Conservation (phyloP, 1,140 invertebrate species). For the Metopolophium dirhodum region DNA sequence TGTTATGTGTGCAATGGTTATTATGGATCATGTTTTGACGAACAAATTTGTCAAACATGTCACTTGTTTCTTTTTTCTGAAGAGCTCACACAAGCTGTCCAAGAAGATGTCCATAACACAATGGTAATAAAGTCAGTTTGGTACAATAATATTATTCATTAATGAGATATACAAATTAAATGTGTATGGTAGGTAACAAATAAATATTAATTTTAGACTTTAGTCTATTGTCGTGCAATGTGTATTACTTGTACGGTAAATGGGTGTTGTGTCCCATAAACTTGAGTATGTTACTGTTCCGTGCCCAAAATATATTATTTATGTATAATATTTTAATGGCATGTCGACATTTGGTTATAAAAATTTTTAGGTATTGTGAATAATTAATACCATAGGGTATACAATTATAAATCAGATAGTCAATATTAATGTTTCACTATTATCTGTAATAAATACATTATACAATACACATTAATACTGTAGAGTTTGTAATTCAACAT, state of each 20-base stretch:
- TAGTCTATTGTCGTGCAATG: background rate
- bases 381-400: background rate
- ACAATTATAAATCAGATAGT: no score
- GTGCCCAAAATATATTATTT: background rate
- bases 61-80: slow-evolving; percentile 54
- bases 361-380: background rate
- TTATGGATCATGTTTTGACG: slow-evolving; percentile 48
- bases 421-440: no score
- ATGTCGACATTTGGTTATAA: background rate
- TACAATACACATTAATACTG: no score
- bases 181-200: background rate
- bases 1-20: slow-evolving; percentile 48
- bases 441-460: no score
- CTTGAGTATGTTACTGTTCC: background rate
- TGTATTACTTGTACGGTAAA: background rate
- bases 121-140: background rate
- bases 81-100: slow-evolving; percentile 37
- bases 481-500: no score
- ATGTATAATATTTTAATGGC: no score
- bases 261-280: background rate
- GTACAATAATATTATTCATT: background rate
- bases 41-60: slow-evolving; percentile 53
- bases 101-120: slow-evolving; percentile 43
- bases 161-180: background rate
- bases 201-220: background rate